These are phyloP conservation scores for Auanema sp. DNA, from an alignment of 2,888 invertebrate genomes.

Conservation along the genomic window DNA sequence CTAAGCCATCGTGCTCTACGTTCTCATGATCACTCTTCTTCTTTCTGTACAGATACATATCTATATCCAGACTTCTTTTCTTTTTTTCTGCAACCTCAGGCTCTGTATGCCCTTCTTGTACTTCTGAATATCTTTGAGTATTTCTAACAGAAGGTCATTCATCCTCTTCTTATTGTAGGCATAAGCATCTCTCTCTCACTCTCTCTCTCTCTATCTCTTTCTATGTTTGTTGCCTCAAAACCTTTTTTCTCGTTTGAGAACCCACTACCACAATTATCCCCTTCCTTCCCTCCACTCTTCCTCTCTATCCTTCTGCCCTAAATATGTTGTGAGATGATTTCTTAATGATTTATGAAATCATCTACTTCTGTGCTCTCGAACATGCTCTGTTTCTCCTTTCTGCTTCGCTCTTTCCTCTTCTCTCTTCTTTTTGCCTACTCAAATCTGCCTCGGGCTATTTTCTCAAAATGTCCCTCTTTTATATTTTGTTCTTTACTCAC, in stretches of 20 bases:
- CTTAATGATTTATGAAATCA: slow-evolving; percentile 1
- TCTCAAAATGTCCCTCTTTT: slow-evolving; percentile 2
- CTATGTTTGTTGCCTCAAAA: too few relatives aligned
- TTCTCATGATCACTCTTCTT: too few relatives aligned
- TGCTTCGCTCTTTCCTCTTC: neutral
- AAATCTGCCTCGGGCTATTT: neutral
- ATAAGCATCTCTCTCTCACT: slow-evolving; percentile 1
- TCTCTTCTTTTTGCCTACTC: too few relatives aligned
- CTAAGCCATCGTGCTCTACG: too few relatives aligned
- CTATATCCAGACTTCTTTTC: too few relatives aligned
- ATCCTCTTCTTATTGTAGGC: too few relatives aligned
- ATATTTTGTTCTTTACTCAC: neutral
- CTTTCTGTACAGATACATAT: too few relatives aligned
- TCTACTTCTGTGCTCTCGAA: neutral
- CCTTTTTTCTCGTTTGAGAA: neutral
- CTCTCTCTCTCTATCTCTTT: too few relatives aligned
- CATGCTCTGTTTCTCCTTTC: neutral
- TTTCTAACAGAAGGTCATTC: neutral
- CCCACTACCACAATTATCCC: neutral
- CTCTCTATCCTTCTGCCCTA: slow-evolving; percentile 1
- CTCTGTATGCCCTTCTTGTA: too few relatives aligned
- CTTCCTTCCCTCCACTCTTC: slow-evolving; percentile 2
- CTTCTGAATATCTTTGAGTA: too few relatives aligned
- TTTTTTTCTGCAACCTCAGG: too few relatives aligned
- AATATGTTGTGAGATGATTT: slow-evolving; percentile 5